Conservation (phyloP, 2,113 vertebrate species). For the Rhinolophus sinicus region DNA sequence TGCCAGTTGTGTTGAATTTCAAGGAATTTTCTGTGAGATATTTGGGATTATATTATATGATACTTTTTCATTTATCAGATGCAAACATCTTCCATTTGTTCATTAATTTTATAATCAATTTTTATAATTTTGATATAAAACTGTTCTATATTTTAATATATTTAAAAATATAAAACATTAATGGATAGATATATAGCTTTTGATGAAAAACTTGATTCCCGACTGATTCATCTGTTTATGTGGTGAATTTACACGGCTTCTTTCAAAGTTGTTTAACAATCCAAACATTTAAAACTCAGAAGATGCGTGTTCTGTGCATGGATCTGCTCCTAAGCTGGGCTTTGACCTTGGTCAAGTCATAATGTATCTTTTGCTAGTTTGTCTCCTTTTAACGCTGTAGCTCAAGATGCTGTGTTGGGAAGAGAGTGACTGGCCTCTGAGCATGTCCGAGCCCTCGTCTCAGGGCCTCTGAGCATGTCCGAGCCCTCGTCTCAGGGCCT, state of each 20-base stretch:
- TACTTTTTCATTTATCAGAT: slow-evolving; percentile 18
- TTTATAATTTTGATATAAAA: neutral
- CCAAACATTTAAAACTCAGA: neutral
- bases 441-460: neutral
- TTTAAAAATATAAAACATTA: neutral
- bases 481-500: no score
- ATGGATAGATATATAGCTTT: neutral
- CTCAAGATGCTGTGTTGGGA: neutral
- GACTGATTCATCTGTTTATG: neutral
- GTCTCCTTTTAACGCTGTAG: neutral
- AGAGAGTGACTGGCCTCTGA: neutral
- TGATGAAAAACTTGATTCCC: neutral
- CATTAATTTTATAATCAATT: neutral
- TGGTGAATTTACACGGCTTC: neutral
- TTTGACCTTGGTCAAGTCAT: neutral
- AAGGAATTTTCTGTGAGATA: neutral
- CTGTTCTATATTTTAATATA: neutral
- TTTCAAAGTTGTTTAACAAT: neutral
- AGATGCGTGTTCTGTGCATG: neutral
- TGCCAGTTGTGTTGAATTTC: slow-evolving; percentile 7
- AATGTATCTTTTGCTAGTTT: neutral
- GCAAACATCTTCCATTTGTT: neutral
- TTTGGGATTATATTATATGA: neutral
- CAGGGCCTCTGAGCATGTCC: no score
- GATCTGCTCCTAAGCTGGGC: neutral